Evolutionary conservation across 1,140 invertebrate species (phyloP).

Genomic region (Saccostrea glomerata): DNA sequence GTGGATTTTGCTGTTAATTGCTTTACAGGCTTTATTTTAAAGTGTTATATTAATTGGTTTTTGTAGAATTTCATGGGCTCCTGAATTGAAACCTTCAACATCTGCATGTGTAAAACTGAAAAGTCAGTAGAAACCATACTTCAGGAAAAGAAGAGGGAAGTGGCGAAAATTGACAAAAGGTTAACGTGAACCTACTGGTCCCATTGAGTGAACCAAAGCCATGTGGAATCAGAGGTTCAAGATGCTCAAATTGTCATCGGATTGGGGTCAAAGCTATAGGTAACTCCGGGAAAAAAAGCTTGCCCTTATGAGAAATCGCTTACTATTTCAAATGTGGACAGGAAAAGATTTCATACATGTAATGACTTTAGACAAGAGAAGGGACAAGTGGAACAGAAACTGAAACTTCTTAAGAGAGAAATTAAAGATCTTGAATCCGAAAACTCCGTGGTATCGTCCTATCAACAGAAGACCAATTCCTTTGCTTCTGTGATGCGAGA

Average conservation of each 20-base stretch:
- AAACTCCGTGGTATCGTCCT: not conserved
- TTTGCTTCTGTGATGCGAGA: not conserved
- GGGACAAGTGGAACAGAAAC: not conserved
- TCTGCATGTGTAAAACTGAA: not conserved
- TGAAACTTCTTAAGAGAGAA: not conserved
- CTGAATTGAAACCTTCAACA: not conserved
- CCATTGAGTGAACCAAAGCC: not conserved
- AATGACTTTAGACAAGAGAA: not conserved
- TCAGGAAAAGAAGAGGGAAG: not conserved
- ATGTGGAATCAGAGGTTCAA: not conserved
- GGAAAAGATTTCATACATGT: not conserved
- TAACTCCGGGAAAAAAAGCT: not conserved
- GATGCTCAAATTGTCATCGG: not conserved
- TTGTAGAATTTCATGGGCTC: not conserved
- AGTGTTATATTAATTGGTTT: not conserved
- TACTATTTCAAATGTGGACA: not conserved
- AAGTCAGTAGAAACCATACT: not conserved
- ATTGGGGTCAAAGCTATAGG: not conserved
- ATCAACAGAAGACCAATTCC: not conserved
- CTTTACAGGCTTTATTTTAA: not conserved
- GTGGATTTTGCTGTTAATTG: not conserved
- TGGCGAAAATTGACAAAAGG: not conserved
- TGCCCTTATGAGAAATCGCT: not conserved
- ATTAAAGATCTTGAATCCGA: not conserved
- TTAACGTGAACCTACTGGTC: not conserved